phyloP scores from a whole-genome alignment of 2,113 vertebrate genomes.

The Sapayoa aenigma region DNA sequence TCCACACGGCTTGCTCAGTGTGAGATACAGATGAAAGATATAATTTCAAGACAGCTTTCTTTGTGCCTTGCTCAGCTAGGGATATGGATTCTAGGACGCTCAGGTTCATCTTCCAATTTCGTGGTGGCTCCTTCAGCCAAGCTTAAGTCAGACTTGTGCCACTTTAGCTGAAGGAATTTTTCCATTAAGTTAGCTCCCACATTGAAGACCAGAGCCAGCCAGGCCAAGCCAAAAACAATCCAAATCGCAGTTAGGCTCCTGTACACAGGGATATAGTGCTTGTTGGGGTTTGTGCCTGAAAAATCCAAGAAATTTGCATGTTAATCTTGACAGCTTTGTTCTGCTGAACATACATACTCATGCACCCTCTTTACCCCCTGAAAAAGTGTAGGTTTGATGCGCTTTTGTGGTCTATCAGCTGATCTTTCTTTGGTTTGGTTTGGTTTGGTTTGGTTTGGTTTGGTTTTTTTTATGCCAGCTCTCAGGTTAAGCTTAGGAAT shows the following conservation, averaged over 20 bases:
- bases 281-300: conserved; percentile 78
- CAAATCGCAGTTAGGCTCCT: conserved; percentile 74
- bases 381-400: not conserved
- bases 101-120: conserved; percentile 73
- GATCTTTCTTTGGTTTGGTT: not conserved
- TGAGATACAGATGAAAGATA: not conserved
- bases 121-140: conserved; percentile 42
- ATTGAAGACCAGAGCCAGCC: conserved; percentile 76
- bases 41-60: not conserved
- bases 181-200: conserved; percentile 77
- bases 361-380: not conserved
- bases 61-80: conserved; percentile 63
- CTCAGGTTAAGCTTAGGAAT: not conserved
- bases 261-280: conserved; percentile 73
- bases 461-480: not conserved
- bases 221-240: conserved; percentile 78
- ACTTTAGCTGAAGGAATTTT: conserved; percentile 68
- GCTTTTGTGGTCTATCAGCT: not conserved
- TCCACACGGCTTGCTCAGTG: not conserved
- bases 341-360: not conserved
- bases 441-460: too few relatives aligned
- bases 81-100: conserved; percentile 52
- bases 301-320: conserved; percentile 27
- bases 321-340: not conserved
- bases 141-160: conserved; percentile 46